These are phyloP conservation scores for Pseudococcus viburni DNA, from an alignment of 2,888 invertebrate genomes.

Conservation along the genomic window DNA sequence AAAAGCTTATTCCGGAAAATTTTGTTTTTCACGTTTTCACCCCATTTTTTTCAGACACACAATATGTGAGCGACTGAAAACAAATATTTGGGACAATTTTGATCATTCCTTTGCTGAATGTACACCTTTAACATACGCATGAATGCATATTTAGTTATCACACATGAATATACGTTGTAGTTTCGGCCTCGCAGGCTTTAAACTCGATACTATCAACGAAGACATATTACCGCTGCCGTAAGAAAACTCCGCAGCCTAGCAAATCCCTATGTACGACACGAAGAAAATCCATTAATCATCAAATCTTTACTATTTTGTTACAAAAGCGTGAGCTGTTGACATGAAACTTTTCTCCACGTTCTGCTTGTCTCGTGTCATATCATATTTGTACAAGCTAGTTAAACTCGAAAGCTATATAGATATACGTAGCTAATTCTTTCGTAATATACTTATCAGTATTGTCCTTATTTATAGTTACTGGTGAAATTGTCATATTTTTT, in stretches of 20 bases:
- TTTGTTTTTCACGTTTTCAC: too few relatives aligned
- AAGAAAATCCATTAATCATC: conserved; percentile 3
- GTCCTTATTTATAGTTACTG: too few relatives aligned
- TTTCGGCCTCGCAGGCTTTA: not conserved
- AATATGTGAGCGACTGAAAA: too few relatives aligned
- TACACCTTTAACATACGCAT: not conserved
- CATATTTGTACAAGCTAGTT: too few relatives aligned
- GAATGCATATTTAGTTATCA: not conserved
- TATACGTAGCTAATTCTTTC: too few relatives aligned
- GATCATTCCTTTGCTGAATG: not conserved
- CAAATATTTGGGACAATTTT: not conserved
- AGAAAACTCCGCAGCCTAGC: not conserved
- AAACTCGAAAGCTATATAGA: too few relatives aligned
- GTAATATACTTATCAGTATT: too few relatives aligned
- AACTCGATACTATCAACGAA: conserved; percentile 16
- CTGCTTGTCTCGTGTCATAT: not conserved
- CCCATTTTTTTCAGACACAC: too few relatives aligned
- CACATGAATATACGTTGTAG: not conserved
- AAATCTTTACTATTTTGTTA: not conserved
- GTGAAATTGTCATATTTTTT: too few relatives aligned
- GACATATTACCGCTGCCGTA: not conserved
- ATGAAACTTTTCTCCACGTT: not conserved
- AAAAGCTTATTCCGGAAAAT: too few relatives aligned
- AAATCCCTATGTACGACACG: not conserved
- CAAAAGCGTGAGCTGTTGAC: not conserved